Percentiles rank a stretch among this genome's conserved stretches.
phyloP scores from a whole-genome alignment of 1,140 invertebrate genomes.

The Dendroctonus valens region DNA sequence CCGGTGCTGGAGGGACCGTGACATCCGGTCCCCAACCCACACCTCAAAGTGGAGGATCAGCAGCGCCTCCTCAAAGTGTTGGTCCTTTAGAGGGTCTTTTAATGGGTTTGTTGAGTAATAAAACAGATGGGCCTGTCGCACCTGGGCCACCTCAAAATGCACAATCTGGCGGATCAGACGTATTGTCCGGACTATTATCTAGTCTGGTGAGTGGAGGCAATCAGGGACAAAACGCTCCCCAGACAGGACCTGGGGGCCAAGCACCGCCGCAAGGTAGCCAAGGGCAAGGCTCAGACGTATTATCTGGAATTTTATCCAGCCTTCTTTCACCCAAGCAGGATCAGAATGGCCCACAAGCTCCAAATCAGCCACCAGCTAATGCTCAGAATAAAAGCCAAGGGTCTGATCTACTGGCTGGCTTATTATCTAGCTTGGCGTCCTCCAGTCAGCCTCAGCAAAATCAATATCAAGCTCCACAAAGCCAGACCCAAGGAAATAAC shows the following conservation, averaged over 20 bases:
- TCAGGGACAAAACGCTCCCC: background rate
- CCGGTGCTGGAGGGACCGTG: conserved; percentile 23
- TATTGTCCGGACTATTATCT: conserved; percentile 30
- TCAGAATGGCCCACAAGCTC: conserved; percentile 9
- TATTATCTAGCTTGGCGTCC: conserved; percentile 17
- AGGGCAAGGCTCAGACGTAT: conserved; percentile 14
- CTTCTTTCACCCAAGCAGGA: conserved; percentile 18
- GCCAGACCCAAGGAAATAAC: conserved; percentile 1
- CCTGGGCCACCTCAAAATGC: conserved; percentile 2
- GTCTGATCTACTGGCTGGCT: conserved; percentile 10
- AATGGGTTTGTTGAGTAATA: conserved; percentile 13
- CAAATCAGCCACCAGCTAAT: conserved; percentile 12
- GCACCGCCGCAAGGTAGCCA: conserved; percentile 1
- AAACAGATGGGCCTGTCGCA: background rate
- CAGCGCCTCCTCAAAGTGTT: conserved; percentile 1
- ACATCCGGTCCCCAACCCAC: conserved; percentile 17
- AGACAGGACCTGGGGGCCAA: background rate
- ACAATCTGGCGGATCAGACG: conserved; percentile 20
- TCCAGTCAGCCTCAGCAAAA: conserved; percentile 19
- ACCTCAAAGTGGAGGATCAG: background rate
- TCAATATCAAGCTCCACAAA: conserved; percentile 3
- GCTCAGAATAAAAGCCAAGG: background rate
- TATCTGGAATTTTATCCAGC: conserved; percentile 26
- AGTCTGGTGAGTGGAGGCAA: conserved; percentile 13
- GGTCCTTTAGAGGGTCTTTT: conserved; percentile 21